A percentile compares a stretch with the other conserved stretches of the same genome.
Conservation (phyloP, 2,797 vertebrate species). For the Phataginus tricuspis region DNA sequence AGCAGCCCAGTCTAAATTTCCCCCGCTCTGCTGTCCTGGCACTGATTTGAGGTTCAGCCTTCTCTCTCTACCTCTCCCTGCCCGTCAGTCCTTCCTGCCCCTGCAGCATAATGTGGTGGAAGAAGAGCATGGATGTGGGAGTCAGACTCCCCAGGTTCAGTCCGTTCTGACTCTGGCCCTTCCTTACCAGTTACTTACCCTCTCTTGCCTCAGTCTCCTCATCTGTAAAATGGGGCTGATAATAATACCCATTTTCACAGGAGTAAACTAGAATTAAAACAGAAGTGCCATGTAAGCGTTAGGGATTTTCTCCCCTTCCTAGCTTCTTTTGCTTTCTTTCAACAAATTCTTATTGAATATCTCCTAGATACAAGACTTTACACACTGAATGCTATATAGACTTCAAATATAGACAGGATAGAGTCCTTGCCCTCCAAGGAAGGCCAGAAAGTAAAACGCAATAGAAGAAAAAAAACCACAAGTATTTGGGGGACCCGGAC, state of each 20-base stretch:
- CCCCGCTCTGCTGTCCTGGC: not conserved
- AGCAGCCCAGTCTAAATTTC: not conserved
- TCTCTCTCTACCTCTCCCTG: not conserved
- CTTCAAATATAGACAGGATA: not conserved
- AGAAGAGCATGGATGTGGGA: not conserved
- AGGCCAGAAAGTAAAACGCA: not conserved
- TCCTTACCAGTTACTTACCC: not conserved
- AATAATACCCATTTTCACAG: not conserved
- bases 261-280: not conserved
- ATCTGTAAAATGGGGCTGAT: not conserved
- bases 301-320: not conserved
- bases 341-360: not conserved
- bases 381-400: not conserved
- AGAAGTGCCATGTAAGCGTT: not conserved
- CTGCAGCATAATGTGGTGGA: fast-evolving
- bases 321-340: not conserved
- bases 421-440: not conserved
- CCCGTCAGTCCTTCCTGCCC: not conserved
- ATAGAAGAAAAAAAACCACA: not conserved
- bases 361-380: not conserved
- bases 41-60: not conserved
- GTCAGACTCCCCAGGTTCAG: not conserved
- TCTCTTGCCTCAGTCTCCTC: not conserved
- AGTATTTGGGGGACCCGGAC: not conserved
- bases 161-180: too few relatives aligned